A percentile compares a stretch with the other conserved stretches of the same genome.
phyloP scores from a whole-genome alignment of 2,797 vertebrate genomes.

The Typhlichthys subterraneus region DNA sequence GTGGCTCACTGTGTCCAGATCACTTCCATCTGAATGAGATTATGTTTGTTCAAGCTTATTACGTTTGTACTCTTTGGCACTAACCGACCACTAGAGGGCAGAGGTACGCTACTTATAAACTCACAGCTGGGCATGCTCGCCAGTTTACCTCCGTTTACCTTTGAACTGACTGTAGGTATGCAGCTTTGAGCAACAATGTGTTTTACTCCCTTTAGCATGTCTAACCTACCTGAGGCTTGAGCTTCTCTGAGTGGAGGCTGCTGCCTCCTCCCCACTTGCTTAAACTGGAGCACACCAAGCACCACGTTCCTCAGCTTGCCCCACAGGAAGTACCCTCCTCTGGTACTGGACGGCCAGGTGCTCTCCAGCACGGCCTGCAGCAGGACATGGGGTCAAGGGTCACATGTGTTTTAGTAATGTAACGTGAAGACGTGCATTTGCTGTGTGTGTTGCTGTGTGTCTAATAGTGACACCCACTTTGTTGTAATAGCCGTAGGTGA shows the following conservation, averaged over 20 bases:
- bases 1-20: constrained; percentile 87
- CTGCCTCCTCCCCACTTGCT: constrained; percentile 87
- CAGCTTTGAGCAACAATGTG: background rate
- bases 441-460: constrained; percentile 13
- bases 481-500: constrained; percentile 99
- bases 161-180: too few species aligned
- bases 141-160: too few species aligned
- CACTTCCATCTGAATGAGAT: constrained; percentile 81
- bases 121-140: too few species aligned
- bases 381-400: constrained; percentile 22
- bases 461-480: constrained; percentile 75
- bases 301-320: constrained; percentile 95
- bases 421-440: background rate
- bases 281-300: constrained; percentile 91
- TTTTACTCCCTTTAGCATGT: background rate
- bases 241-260: constrained; percentile 77
- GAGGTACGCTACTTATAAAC: too few species aligned
- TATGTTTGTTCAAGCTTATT: too few species aligned
- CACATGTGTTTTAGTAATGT: background rate
- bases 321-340: constrained; percentile 96
- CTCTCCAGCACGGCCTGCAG: constrained; percentile 95
- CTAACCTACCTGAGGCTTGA: constrained; percentile 82
- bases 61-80: too few species aligned
- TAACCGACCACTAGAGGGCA: too few species aligned
- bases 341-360: constrained; percentile 96